phyloP scores from a whole-genome alignment of 2,797 vertebrate species.

The Acanthiza pusilla region DNA sequence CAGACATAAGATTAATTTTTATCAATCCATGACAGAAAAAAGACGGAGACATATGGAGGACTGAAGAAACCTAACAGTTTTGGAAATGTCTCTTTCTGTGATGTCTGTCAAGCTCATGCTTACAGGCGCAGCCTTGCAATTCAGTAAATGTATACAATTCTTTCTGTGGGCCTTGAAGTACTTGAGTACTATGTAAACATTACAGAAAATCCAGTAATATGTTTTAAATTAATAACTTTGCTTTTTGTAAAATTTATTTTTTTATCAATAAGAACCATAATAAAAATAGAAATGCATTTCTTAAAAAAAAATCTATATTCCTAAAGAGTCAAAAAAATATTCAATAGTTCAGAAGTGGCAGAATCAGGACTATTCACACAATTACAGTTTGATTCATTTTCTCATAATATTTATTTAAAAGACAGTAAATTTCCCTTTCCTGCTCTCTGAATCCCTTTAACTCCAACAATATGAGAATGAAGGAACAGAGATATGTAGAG shows the following conservation, averaged over 20 bases:
- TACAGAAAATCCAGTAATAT: not conserved
- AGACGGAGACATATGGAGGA: not conserved
- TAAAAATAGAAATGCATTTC: not conserved
- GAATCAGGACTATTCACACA: not conserved
- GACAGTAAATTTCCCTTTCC: not conserved
- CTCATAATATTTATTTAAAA: not conserved
- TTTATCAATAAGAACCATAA: not conserved
- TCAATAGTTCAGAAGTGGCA: not conserved
- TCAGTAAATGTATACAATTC: not conserved
- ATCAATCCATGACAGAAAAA: not conserved
- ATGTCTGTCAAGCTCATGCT: not conserved
- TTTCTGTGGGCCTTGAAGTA: not conserved
- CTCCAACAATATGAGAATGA: not conserved
- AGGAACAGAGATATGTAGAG: not conserved
- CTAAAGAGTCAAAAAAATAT: not conserved
- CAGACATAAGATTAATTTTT: not conserved
- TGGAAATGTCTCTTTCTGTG: not conserved
- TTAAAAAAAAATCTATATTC: not conserved
- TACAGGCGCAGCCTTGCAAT: not conserved
- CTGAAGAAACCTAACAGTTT: not conserved
- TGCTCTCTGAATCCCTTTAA: slow-evolving; percentile 6
- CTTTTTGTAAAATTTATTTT: not conserved
- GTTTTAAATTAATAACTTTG: not conserved
- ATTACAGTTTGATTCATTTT: not conserved
- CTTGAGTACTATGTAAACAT: not conserved